A percentile compares a stretch with the other conserved stretches of the same genome.
Conservation (phyloP, 2,797 vertebrate genomes). For the Bradypodion pumilum region DNA sequence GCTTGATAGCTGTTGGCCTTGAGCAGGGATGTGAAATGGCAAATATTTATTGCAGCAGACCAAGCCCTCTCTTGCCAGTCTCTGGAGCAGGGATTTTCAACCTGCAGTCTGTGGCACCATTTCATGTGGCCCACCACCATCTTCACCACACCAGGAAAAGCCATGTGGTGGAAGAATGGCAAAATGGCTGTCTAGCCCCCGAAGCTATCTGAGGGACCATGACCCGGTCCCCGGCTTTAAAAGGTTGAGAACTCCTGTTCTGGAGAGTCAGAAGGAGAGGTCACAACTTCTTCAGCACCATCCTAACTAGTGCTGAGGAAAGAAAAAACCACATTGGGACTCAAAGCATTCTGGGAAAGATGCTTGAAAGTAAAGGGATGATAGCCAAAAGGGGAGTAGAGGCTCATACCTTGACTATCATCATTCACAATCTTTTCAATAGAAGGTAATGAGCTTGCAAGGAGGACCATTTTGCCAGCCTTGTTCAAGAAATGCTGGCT, state of each 20-base stretch:
- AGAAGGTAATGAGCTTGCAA: neutral
- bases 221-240: no score
- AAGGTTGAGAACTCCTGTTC: no score
- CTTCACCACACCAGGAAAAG: no score
- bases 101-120: no score
- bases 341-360: neutral
- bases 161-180: no score
- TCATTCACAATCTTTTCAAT: no score
- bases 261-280: neutral
- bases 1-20: slow-evolving; percentile 41
- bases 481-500: neutral
- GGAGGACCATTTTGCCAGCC: neutral
- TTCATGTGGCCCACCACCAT: no score
- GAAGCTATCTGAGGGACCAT: no score
- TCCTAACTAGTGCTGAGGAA: neutral
- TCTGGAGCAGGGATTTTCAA: no score
- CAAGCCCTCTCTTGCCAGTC: neutral
- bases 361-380: neutral
- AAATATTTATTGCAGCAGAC: slow-evolving; percentile 54
- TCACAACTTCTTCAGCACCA: neutral
- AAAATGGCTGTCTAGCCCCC: no score
- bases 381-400: neutral
- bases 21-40: slow-evolving; percentile 53
- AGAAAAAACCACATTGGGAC: neutral
- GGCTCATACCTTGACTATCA: neutral